A percentile compares a stretch with the other conserved stretches of the same genome.
Evolutionary conservation across 2,113 vertebrate genomes (phyloP).

Genomic region (Passer domesticus): DNA sequence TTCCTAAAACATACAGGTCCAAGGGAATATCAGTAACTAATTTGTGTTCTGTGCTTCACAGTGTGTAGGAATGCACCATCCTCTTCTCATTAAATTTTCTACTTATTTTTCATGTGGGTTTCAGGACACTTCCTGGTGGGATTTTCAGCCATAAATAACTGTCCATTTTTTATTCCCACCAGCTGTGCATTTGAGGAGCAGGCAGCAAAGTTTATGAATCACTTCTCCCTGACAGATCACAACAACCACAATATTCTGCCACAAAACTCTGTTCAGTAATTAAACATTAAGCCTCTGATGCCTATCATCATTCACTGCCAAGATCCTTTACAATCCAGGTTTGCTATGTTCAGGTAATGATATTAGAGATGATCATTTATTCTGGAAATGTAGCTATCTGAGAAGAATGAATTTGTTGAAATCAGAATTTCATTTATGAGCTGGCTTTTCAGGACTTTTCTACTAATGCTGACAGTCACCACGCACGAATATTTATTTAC

Average conservation of each 20-base stretch:
- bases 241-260: neutral
- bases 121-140: neutral
- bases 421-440: constrained; percentile 29
- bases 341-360: constrained; percentile 25
- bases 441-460: constrained; percentile 14
- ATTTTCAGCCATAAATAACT: constrained; percentile 1
- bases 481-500: constrained; percentile 8
- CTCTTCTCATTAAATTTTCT: neutral
- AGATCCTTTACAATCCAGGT: neutral
- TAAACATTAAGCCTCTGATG: constrained; percentile 39
- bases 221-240: neutral
- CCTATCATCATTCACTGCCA: constrained; percentile 22
- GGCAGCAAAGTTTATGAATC: constrained; percentile 44
- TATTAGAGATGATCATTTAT: constrained; percentile 41
- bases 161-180: neutral
- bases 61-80: neutral
- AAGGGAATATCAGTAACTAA: neutral
- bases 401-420: constrained; percentile 27
- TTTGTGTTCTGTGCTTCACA: neutral
- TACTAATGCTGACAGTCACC: constrained; percentile 10
- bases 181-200: constrained; percentile 7
- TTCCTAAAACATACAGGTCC: neutral
- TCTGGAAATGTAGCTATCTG: constrained; percentile 18
- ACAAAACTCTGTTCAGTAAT: constrained; percentile 54
- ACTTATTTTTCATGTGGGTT: neutral